Evolutionary conservation across 2,797 vertebrate genomes (phyloP).

Genomic region (Pipistrellus nathusii): DNA sequence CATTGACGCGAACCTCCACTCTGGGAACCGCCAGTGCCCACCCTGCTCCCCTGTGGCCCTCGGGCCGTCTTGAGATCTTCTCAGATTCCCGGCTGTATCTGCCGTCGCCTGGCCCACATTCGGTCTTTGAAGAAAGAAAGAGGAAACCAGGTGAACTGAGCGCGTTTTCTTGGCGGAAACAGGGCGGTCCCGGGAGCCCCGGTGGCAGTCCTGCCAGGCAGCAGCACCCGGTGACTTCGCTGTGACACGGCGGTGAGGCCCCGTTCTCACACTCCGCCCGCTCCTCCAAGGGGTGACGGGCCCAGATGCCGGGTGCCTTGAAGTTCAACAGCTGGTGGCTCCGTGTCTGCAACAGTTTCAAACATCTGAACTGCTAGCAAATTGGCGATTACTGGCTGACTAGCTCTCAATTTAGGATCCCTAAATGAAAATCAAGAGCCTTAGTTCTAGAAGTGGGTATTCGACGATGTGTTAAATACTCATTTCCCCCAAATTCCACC

Average conservation of each 20-base stretch:
- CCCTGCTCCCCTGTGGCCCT: neutral
- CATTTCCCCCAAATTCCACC: neutral
- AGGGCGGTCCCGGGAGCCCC: neutral
- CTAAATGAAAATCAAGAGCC: neutral
- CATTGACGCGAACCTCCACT: neutral
- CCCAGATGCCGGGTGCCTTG: neutral
- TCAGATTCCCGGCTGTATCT: neutral
- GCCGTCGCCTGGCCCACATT: neutral
- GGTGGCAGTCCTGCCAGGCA: neutral
- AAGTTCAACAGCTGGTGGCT: neutral
- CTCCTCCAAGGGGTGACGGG: neutral
- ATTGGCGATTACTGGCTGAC: neutral
- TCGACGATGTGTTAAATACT: neutral
- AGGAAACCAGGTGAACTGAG: neutral
- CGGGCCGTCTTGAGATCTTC: neutral
- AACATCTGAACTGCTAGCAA: neutral
- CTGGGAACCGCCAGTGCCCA: neutral
- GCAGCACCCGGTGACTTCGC: too few relatives aligned
- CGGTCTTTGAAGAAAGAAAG: neutral
- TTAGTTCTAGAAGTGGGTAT: neutral
- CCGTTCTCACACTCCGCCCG: too few relatives aligned
- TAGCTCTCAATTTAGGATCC: neutral
- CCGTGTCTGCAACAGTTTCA: neutral
- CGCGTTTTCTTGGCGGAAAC: neutral
- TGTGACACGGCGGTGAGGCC: too few relatives aligned